A percentile compares a stretch with the other conserved stretches of the same genome.
Conservation (phyloP, 2,888 invertebrate genomes). For the Andrena dorsata region DNA sequence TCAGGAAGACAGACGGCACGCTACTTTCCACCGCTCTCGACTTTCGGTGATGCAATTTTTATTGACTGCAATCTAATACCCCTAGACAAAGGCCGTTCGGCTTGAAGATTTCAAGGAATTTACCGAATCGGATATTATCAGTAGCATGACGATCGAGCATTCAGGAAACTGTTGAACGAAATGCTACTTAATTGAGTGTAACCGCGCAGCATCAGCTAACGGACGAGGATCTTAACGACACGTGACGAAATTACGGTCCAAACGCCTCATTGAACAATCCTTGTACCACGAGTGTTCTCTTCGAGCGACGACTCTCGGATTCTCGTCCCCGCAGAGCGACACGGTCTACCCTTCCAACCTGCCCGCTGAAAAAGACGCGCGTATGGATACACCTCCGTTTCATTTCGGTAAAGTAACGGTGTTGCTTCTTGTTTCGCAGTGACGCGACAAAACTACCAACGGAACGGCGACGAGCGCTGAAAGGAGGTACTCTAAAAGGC, state of each 20-base stretch:
- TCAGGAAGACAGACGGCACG: background rate
- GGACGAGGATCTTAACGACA: slow-evolving; percentile 37
- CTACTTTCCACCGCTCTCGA: no score
- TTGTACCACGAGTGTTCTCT: slow-evolving; percentile 17
- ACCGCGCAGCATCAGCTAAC: slow-evolving; percentile 15
- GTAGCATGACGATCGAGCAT: no score
- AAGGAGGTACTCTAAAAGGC: background rate
- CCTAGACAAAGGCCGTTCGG: no score
- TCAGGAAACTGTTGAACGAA: background rate
- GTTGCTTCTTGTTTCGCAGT: background rate
- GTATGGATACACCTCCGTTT: slow-evolving; percentile 26
- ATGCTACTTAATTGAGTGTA: slow-evolving; percentile 8
- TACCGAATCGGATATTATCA: no score
- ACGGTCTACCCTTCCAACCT: slow-evolving; percentile 17
- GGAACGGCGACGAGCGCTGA: background rate
- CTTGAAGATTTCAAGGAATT: no score
- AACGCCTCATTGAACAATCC: slow-evolving; percentile 17
- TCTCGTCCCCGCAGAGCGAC: slow-evolving; percentile 24
- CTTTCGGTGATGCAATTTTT: no score
- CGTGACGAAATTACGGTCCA: slow-evolving; percentile 40
- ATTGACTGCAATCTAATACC: no score
- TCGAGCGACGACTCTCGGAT: slow-evolving; percentile 6
- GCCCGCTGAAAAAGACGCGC: slow-evolving; percentile 14
- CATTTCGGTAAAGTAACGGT: slow-evolving; percentile 65
- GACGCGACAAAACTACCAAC: slow-evolving; percentile 7